Conservation (phyloP, 2,113 vertebrate species). For the Oostethus manadensis region DNA sequence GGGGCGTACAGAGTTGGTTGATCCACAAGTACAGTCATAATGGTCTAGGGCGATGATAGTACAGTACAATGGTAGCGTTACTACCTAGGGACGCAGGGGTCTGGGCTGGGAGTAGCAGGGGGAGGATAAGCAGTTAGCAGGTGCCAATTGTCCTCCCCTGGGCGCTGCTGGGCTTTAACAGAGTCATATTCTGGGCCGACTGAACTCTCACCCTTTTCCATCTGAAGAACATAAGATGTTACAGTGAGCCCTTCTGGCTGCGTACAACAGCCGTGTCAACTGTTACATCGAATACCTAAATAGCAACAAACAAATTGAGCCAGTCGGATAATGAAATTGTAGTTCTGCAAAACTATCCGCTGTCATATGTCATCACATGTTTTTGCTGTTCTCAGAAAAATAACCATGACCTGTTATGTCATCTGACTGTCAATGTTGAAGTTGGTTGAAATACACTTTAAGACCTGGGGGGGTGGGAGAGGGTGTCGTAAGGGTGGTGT, state of each 20-base stretch:
- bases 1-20: slow-evolving; percentile 25
- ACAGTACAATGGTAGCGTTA: slow-evolving; percentile 60
- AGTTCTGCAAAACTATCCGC: slow-evolving; percentile 18
- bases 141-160: slow-evolving; percentile 95
- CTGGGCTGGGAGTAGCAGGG: slow-evolving; percentile 79
- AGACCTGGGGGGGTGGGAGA: too few species aligned
- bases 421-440: too few species aligned
- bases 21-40: slow-evolving; percentile 20
- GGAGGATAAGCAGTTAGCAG: slow-evolving; percentile 88
- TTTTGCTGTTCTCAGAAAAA: not conserved
- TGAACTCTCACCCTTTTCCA: slow-evolving; percentile 96
- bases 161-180: slow-evolving; percentile 91
- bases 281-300: slow-evolving; percentile 15
- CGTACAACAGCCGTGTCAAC: slow-evolving; percentile 11
- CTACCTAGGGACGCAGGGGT: slow-evolving; percentile 88
- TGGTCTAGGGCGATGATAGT: slow-evolving; percentile 42
- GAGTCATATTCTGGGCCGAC: slow-evolving; percentile 96
- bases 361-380: not conserved
- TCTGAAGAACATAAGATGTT: slow-evolving; percentile 91
- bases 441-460: too few species aligned
- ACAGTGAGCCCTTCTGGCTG: slow-evolving; percentile 68
- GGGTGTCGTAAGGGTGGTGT: too few species aligned
- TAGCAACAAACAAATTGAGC: slow-evolving; percentile 10
- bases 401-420: not conserved
- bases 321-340: slow-evolving; percentile 1